Evolutionary conservation across 1,140 invertebrate species (phyloP), one percentile per base, ranked within the genome.

Genomic region (Xylocopa sonorina): DNA sequence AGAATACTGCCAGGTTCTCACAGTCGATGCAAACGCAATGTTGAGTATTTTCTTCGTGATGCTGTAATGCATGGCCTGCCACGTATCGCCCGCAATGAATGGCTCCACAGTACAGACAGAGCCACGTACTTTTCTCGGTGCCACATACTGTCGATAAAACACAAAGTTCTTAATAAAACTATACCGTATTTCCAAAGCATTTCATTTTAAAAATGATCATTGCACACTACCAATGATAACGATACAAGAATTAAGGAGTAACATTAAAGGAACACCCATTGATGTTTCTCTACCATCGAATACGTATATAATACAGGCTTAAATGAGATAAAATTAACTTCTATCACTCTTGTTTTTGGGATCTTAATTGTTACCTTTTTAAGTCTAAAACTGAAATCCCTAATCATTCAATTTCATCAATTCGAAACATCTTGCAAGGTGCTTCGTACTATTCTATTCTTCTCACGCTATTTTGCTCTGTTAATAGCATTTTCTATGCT

Each of bases 61-160:
- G 97, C 84, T 94, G 90, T 85, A 96, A 95, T 64, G 96, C 96
- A 94, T 97, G 96, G 29, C 95, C 96, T 88, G 95, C 96, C 24
- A 96, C 94, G 92, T 97, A 97, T 75, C 96, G 95, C 67, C 96
- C 96, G 93, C 97, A 97, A 84, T 96, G 94, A 51, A 97, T 92
- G 18, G 93, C 91, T 7, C 96, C 96, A 92, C 96, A 97, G 77
- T 95, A 93, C 69, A 97, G 91, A 89, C 96, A 97, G 78, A 97
- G 92, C 96, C 96, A 97, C 63, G 95, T 95, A 91, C 95, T 96
- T 80, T 95, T 94, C 74, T 93, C 91, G 55, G 95, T 94, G 69
- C 94, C 93, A 91, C 96, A 97, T 91, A 95, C 96, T 97, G 90
- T 83, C 41, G 76, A 77, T 34, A 78, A 76, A 24, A 83, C n/a